Conservation (phyloP, 2,113 vertebrate species). For the Oreochromis tanganicae region DNA sequence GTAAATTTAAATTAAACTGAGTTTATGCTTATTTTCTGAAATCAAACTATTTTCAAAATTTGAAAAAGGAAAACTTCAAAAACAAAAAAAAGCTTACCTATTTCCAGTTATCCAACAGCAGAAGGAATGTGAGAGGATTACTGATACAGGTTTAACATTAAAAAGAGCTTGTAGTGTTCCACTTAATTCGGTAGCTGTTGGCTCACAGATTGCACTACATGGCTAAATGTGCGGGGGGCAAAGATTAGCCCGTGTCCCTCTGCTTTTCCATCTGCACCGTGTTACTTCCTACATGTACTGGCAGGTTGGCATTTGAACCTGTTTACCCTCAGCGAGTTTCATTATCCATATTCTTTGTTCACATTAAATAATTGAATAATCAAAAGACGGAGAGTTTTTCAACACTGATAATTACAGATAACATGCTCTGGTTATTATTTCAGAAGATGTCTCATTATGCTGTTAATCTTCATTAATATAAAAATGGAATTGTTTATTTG, state of each 20-base stretch:
- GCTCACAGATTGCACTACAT: not conserved
- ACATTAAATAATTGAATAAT: not conserved
- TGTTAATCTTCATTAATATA: not conserved
- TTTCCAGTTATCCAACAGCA: not conserved
- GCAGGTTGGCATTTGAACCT: not conserved
- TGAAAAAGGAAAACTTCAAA: not conserved
- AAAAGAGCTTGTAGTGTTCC: not conserved
- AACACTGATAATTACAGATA: not conserved
- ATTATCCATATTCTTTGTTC: not conserved
- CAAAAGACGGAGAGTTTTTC: not conserved
- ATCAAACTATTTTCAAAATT: not conserved
- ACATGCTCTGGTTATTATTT: not conserved
- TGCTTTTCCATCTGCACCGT: slow-evolving; percentile 47
- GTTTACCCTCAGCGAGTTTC: not conserved
- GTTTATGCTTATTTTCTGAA: not conserved
- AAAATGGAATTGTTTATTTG: not conserved
- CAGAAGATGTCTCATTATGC: fast-evolving
- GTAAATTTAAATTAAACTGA: not conserved
- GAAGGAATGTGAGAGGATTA: not conserved
- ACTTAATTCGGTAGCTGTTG: not conserved
- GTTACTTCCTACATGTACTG: not conserved
- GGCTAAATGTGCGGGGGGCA: not conserved
- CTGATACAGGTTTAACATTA: not conserved
- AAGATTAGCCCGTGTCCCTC: slow-evolving; percentile 6
- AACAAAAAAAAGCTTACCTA: not conserved